phyloP scores from a whole-genome alignment of 2,113 vertebrate species.

The Suricata suricatta region DNA sequence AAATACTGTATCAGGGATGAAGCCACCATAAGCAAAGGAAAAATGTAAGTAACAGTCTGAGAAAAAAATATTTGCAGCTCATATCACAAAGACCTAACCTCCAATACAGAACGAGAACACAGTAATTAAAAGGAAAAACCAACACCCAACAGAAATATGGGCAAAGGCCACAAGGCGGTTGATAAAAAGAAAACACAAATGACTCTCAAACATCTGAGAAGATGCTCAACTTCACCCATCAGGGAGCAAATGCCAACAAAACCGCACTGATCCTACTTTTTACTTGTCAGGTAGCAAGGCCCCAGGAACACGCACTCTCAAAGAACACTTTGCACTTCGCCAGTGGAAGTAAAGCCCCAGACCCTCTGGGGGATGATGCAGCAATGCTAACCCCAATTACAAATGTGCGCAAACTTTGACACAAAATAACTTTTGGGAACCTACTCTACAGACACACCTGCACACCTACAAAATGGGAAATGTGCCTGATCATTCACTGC shows the following conservation, averaged over 20 bases:
- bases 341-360: neutral
- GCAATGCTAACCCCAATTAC: neutral
- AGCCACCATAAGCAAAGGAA: neutral
- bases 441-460: neutral
- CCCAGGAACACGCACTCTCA: rapidly evolving
- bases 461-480: neutral
- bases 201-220: neutral
- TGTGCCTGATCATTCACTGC: neutral
- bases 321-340: too few species aligned
- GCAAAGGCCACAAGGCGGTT: neutral
- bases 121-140: neutral
- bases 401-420: neutral
- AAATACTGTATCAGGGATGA: neutral
- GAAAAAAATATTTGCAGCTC: neutral
- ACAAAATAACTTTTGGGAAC: neutral
- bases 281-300: neutral
- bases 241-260: neutral
- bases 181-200: neutral
- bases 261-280: neutral
- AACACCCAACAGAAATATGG: neutral
- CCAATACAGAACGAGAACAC: neutral
- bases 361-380: neutral
- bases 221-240: neutral
- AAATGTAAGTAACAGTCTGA: neutral
- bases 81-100: neutral